These are phyloP conservation scores for Drosophila chauvacae DNA, from an alignment of 1,140 invertebrate species.

Conservation along the genomic window DNA sequence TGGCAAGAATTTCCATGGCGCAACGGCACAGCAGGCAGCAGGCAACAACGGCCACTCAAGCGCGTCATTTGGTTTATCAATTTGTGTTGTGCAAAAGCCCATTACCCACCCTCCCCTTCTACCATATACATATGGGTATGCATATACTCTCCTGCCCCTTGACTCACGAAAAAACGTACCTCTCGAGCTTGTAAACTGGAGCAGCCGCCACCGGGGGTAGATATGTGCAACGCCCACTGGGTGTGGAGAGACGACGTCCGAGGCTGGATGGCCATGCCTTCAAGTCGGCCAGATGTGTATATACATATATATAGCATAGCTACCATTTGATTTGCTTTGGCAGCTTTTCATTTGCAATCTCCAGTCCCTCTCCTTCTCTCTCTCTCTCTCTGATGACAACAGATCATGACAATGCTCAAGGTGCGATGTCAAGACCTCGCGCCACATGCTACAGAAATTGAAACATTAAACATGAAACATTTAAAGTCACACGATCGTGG, in stretches of 20 bases:
- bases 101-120: neutral
- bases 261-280: conserved; percentile 59
- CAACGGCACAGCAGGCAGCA: conserved; percentile 24
- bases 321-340: conserved; percentile 66
- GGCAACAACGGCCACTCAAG: conserved; percentile 17
- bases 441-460: conserved; percentile 52
- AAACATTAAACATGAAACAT: conserved; percentile 10
- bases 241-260: conserved; percentile 60
- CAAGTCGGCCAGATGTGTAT: conserved; percentile 29
- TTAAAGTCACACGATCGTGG: conserved; percentile 12
- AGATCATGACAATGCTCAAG: conserved; percentile 71
- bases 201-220: conserved; percentile 21
- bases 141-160: conserved; percentile 28
- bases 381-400: conserved; percentile 47
- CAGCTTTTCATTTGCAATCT: conserved; percentile 62
- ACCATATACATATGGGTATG: neutral
- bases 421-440: conserved; percentile 78
- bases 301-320: conserved; percentile 5
- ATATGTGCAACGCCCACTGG: conserved; percentile 67
- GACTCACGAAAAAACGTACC: conserved; percentile 34
- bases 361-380: neutral
- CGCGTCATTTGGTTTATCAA: conserved; percentile 53
- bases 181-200: conserved; percentile 36
- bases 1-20: conserved; percentile 51
- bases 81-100: conserved; percentile 34